phyloP scores from a whole-genome alignment of 2,888 invertebrate species.

The Atethmia centrago region DNA sequence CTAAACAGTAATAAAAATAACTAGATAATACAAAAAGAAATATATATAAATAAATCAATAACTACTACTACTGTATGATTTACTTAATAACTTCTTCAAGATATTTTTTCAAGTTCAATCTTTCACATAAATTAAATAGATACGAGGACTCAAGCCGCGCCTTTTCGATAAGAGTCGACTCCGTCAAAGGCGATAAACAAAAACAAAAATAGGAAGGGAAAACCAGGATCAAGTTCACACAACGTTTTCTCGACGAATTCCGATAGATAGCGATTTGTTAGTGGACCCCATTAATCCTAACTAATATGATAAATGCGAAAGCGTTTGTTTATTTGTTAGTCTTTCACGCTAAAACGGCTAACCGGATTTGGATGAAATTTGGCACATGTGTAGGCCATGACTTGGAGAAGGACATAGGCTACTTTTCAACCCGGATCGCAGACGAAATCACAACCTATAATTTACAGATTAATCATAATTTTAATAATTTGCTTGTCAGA shows the following conservation, averaged over 20 bases:
- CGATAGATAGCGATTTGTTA: neutral
- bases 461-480: no score
- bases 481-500: no score
- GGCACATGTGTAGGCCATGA: no score
- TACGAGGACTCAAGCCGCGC: neutral
- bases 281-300: neutral
- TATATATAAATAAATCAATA: neutral
- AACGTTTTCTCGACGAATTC: neutral
- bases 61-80: neutral
- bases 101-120: no score
- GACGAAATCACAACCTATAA: no score
- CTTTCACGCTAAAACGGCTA: no score
- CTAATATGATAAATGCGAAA: no score
- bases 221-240: constrained; percentile 9
- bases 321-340: no score
- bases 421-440: no score
- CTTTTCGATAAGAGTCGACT: neutral
- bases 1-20: neutral
- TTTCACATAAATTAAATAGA: neutral
- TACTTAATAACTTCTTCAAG: neutral
- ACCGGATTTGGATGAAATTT: no score
- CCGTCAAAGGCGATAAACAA: neutral
- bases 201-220: neutral
- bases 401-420: no score
- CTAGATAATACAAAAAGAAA: no score